phyloP scores from a whole-genome alignment of 2,888 invertebrate genomes.

The Helleia helle region DNA sequence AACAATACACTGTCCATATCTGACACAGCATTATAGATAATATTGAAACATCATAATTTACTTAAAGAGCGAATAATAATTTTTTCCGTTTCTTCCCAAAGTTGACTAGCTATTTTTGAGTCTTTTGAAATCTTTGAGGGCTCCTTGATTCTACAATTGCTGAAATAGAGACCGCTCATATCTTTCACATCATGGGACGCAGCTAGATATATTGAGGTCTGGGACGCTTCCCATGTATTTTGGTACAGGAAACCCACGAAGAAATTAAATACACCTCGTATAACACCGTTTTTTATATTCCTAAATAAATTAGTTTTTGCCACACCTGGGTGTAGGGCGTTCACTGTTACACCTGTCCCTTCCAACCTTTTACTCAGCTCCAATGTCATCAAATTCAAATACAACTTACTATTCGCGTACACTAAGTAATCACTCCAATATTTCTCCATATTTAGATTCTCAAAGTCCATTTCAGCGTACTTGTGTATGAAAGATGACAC shows the following conservation, averaged over 20 bases:
- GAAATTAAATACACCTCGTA: slow-evolving; percentile 36
- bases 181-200: slow-evolving; percentile 71
- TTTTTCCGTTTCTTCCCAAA: slow-evolving; percentile 80
- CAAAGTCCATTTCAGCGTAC: slow-evolving; percentile 56
- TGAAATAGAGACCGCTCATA: slow-evolving; percentile 78
- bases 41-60: not conserved
- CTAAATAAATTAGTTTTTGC: slow-evolving; percentile 78
- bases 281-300: slow-evolving; percentile 64
- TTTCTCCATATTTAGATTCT: slow-evolving; percentile 64
- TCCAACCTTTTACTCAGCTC: slow-evolving; percentile 74
- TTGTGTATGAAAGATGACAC: slow-evolving; percentile 76
- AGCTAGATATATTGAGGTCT: slow-evolving; percentile 75
- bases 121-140: slow-evolving; percentile 71
- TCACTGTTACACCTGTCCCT: slow-evolving; percentile 78
- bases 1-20: too few relatives aligned
- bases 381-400: slow-evolving; percentile 76
- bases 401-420: slow-evolving; percentile 74
- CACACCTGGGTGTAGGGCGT: slow-evolving; percentile 81
- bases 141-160: slow-evolving; percentile 66
- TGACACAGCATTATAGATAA: too few relatives aligned
- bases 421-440: slow-evolving; percentile 66
- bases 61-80: slow-evolving; percentile 4
- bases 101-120: slow-evolving; percentile 63
- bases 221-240: slow-evolving; percentile 77
- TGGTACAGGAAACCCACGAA: slow-evolving; percentile 61